Conservation (phyloP, 2,113 vertebrate species). For the Acrocephalus kingi region DNA sequence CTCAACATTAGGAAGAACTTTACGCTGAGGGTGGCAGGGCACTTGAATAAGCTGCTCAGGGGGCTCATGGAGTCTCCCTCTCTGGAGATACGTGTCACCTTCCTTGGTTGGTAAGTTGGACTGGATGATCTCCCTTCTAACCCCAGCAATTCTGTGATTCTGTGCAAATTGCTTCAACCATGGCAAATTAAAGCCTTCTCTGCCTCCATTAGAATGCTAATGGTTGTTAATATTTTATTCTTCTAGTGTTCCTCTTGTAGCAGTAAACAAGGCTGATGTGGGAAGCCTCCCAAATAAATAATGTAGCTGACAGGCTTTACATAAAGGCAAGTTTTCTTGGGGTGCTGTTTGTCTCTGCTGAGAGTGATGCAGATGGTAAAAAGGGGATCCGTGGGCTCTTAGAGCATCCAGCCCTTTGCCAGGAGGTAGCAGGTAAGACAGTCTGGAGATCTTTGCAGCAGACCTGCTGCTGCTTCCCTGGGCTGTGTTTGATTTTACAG, state of each 20-base stretch:
- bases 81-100: neutral
- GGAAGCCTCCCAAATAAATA: neutral
- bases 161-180: neutral
- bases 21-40: neutral
- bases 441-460: neutral
- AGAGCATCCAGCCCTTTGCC: neutral
- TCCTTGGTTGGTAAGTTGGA: neutral
- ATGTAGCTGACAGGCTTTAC: neutral
- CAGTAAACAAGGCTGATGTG: neutral
- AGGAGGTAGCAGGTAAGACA: neutral
- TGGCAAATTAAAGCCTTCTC: fast-evolving
- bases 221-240: neutral
- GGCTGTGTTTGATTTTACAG: neutral
- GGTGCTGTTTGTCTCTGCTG: neutral
- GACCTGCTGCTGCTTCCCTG: neutral
- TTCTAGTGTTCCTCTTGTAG: neutral
- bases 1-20: neutral
- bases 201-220: neutral
- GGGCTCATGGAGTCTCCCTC: neutral
- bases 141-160: neutral
- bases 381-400: neutral
- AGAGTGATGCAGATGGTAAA: neutral
- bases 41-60: neutral
- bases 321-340: neutral
- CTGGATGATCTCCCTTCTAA: neutral